Percentiles rank a stretch among this genome's conserved stretches.
Conservation (phyloP, 2,113 vertebrate genomes). For the Bothrops jararaca region DNA sequence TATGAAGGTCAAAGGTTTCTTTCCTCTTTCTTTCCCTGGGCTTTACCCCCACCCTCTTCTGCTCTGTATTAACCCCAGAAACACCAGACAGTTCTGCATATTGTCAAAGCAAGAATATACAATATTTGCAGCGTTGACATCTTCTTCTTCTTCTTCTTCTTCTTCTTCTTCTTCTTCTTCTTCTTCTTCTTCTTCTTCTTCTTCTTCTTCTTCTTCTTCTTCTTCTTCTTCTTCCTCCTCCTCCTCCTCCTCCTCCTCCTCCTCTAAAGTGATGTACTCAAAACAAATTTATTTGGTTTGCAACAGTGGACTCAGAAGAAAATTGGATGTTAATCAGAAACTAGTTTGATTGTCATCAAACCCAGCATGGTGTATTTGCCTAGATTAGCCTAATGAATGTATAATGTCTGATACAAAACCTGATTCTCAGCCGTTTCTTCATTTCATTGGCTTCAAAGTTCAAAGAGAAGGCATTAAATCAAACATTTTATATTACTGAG, state of each 20-base stretch:
- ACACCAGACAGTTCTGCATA: too few species aligned
- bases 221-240: too few species aligned
- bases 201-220: rapidly evolving
- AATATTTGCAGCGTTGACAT: too few species aligned
- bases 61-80: too few species aligned
- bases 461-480: not conserved
- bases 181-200: rapidly evolving
- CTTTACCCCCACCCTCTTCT: too few species aligned
- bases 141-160: rapidly evolving
- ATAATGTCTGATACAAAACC: not conserved
- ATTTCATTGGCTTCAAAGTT: not conserved
- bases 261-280: not conserved
- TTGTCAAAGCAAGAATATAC: too few species aligned
- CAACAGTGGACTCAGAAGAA: not conserved
- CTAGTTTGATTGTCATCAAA: not conserved
- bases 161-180: rapidly evolving
- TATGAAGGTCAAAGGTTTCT: too few species aligned
- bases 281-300: not conserved
- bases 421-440: not conserved
- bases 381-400: not conserved
- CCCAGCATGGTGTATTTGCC: not conserved
- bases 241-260: too few species aligned
- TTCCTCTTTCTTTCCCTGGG: too few species aligned
- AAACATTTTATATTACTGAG: not conserved
- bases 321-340: not conserved